A percentile compares a stretch with the other conserved stretches of the same genome.
These are phyloP conservation scores for Erpetoichthys calabaricus DNA, from an alignment of 2,797 vertebrate genomes.

Conservation along the genomic window DNA sequence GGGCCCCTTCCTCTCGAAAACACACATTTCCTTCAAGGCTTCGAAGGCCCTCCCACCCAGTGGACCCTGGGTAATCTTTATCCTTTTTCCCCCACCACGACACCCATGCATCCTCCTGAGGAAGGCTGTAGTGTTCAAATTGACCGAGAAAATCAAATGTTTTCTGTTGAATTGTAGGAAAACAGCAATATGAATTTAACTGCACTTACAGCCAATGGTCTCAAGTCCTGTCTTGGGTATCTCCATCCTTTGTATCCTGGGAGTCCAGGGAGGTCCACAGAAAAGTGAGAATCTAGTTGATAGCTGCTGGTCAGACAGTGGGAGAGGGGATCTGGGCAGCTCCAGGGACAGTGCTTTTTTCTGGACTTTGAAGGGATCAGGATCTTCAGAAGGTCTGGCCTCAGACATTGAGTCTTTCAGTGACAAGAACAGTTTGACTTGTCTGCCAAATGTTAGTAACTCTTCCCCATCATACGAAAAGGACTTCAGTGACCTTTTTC, in stretches of 20 bases:
- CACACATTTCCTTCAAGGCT: no score
- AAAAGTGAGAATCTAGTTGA: constrained; percentile 31
- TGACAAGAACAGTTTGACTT: no score
- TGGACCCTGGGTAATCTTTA: no score
- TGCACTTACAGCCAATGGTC: constrained; percentile 54
- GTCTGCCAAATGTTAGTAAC: no score
- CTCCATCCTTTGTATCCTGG: constrained; percentile 60
- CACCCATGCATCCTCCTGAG: constrained; percentile 45
- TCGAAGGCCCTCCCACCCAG: no score
- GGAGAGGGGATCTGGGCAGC: constrained; percentile 16
- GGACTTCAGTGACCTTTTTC: no score
- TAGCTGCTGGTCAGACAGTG: constrained; percentile 22
- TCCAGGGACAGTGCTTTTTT: constrained; percentile 38
- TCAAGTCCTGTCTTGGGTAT: constrained; percentile 61
- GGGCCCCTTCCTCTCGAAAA: no score
- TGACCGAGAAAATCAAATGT: constrained; percentile 85
- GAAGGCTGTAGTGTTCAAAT: constrained; percentile 79
- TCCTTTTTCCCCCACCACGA: no score
- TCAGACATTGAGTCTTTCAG: constrained; percentile 24
- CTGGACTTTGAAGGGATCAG: constrained; percentile 35
- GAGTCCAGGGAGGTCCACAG: constrained; percentile 57
- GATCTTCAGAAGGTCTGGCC: constrained; percentile 41
- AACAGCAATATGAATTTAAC: constrained; percentile 31
- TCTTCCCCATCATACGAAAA: no score
- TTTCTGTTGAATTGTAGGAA: constrained; percentile 75